These are phyloP conservation scores for Sabatieria punctata DNA, from an alignment of 2,888 invertebrate genomes.

Conservation along the genomic window DNA sequence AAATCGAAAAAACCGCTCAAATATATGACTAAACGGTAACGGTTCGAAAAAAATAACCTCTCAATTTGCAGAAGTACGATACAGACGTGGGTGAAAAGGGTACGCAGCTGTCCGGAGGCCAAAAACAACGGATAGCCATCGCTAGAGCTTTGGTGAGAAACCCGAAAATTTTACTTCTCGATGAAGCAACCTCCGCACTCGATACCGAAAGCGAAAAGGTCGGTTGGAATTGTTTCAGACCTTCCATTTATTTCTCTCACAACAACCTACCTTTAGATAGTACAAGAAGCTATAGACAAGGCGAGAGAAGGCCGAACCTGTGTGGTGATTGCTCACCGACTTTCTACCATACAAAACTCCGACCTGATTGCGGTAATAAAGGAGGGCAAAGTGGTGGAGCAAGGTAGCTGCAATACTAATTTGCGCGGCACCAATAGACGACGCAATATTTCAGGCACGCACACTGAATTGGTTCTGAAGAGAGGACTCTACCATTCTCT, in stretches of 20 bases:
- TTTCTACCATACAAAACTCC: slow-evolving; percentile 37
- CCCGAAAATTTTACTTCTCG: slow-evolving; percentile 26
- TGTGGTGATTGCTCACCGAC: slow-evolving; percentile 33
- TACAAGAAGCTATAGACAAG: slow-evolving; percentile 59
- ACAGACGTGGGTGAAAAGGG: slow-evolving; percentile 25
- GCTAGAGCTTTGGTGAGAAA: slow-evolving; percentile 28
- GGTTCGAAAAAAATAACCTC: too few relatives aligned
- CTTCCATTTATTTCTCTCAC: not conserved
- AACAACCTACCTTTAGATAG: slow-evolving; percentile 42
- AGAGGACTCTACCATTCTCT: slow-evolving; percentile 20
- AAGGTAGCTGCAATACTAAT: slow-evolving; percentile 34
- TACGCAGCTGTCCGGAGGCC: slow-evolving; percentile 30
- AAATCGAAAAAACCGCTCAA: too few relatives aligned
- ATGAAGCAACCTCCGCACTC: slow-evolving; percentile 31
- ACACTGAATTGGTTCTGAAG: slow-evolving; percentile 17
- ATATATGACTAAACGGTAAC: too few relatives aligned
- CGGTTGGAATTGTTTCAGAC: not conserved
- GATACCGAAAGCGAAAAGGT: slow-evolving; percentile 27
- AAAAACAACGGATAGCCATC: slow-evolving; percentile 31
- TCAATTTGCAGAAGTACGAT: not conserved
- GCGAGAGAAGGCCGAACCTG: slow-evolving; percentile 31
- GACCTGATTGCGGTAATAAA: slow-evolving; percentile 34
- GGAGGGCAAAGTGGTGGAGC: slow-evolving; percentile 38
- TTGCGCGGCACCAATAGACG: too few relatives aligned
- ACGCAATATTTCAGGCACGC: slow-evolving; percentile 17